A percentile compares a stretch with the other conserved stretches of the same genome.
Conservation (phyloP, 2,113 vertebrate genomes). For the Amphilophus citrinellus region DNA sequence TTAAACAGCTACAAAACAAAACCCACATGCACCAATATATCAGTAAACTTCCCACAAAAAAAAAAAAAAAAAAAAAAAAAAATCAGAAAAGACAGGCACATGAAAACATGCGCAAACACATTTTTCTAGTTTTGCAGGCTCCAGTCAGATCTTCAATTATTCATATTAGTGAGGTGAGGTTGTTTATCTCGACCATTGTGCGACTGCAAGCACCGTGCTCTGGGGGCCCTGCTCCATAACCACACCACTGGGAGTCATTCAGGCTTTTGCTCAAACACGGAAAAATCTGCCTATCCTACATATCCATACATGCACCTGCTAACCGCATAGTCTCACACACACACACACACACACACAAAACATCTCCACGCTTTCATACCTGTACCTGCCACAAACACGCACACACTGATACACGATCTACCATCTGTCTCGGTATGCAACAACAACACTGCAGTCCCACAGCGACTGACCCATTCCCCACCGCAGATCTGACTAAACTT, state of each 20-base stretch:
- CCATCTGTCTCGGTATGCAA: conserved; percentile 72
- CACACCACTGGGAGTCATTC: conserved; percentile 60
- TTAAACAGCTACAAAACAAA: conserved; percentile 9
- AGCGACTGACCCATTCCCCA: conserved; percentile 42
- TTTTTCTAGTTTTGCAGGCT: conserved; percentile 46
- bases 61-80: not conserved
- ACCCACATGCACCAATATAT: not conserved
- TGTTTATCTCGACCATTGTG: conserved; percentile 70
- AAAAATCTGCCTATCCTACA: conserved; percentile 21
- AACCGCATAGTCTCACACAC: not conserved
- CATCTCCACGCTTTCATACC: not conserved
- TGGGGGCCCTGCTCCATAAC: conserved; percentile 60
- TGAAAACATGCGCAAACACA: conserved; percentile 21
- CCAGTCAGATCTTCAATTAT: conserved; percentile 72
- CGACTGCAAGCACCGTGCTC: conserved; percentile 39
- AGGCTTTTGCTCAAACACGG: conserved; percentile 10
- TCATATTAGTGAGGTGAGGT: conserved; percentile 59
- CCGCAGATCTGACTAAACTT: conserved; percentile 36
- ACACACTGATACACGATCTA: not conserved
- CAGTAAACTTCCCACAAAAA: not conserved
- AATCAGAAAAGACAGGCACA: conserved; percentile 20
- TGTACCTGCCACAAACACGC: not conserved
- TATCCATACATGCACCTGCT: conserved; percentile 14
- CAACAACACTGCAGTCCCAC: conserved; percentile 66
- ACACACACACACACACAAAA: not conserved